A percentile compares a stretch with the other conserved stretches of the same genome.
Conservation (phyloP, 2,888 invertebrate species). For the Drosophila macrospina region DNA sequence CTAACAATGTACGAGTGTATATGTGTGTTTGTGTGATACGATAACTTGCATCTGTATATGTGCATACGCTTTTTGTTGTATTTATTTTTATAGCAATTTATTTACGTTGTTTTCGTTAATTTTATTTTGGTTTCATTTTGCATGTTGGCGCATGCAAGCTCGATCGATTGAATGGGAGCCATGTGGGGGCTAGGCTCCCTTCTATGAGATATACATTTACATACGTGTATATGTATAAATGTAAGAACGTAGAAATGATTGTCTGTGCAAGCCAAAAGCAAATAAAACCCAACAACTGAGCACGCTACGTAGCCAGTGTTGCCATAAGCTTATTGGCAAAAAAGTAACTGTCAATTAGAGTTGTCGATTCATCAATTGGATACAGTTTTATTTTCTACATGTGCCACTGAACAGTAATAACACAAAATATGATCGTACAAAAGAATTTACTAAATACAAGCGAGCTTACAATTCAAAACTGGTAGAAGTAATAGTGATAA, state of each 20-base stretch:
- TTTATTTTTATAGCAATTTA: constrained; percentile 74
- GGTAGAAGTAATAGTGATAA: neutral
- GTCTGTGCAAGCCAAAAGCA: constrained; percentile 28
- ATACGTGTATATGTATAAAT: constrained; percentile 15
- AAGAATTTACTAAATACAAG: neutral
- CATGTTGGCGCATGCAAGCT: constrained; percentile 74
- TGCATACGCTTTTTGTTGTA: constrained; percentile 57
- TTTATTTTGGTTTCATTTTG: constrained; percentile 77
- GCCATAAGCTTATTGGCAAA: constrained; percentile 47
- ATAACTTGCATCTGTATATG: constrained; percentile 27
- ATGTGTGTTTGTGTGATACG: constrained; percentile 29
- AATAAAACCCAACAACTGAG: constrained; percentile 33
- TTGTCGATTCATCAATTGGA: constrained; percentile 14
- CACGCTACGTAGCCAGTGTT: constrained; percentile 52
- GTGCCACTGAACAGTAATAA: neutral
- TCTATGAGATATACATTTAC: constrained; percentile 19
- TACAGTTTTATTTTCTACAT: neutral
- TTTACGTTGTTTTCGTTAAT: constrained; percentile 72
- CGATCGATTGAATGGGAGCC: constrained; percentile 72
- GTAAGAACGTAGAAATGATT: constrained; percentile 16
- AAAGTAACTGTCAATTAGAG: constrained; percentile 23
- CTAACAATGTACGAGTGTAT: constrained; percentile 50
- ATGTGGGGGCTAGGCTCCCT: constrained; percentile 47
- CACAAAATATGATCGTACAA: neutral
- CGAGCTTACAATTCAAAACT: neutral